phyloP scores from a whole-genome alignment of 2,113 vertebrate species.

The Apodemus speciosus region DNA sequence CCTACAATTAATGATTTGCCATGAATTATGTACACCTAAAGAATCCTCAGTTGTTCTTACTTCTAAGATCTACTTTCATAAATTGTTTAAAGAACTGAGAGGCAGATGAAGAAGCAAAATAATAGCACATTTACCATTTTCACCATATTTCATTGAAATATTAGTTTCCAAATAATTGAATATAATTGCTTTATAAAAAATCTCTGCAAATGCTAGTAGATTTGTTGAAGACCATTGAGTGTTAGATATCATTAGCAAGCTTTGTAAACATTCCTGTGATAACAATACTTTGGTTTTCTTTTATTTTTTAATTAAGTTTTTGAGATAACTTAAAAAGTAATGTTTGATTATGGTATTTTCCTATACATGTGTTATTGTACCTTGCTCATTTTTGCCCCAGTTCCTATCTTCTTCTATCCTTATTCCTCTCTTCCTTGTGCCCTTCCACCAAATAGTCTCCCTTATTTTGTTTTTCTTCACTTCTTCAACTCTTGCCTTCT shows the following conservation, averaged over 20 bases:
- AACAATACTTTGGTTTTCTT: neutral
- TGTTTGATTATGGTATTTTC: neutral
- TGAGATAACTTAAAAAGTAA: neutral
- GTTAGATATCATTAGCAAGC: neutral
- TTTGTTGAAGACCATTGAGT: conserved; percentile 13
- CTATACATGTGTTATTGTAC: neutral
- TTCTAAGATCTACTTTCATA: conserved; percentile 31
- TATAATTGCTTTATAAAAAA: neutral
- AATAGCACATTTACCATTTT: neutral
- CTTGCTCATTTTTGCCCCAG: neutral
- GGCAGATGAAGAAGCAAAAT: neutral
- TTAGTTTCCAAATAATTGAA: conserved; percentile 30
- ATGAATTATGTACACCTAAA: too few species aligned
- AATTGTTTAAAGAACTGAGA: neutral
- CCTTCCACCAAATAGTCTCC: neutral
- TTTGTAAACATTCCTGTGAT: neutral
- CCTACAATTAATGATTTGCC: too few species aligned
- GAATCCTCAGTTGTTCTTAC: neutral
- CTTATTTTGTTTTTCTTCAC: neutral
- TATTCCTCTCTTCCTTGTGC: neutral
- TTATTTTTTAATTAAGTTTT: neutral
- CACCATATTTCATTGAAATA: neutral
- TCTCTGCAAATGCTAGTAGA: neutral
- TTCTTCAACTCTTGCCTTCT: neutral
- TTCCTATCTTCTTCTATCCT: too few species aligned